A percentile compares a stretch with the other conserved stretches of the same genome.
Conservation (phyloP, 2,113 vertebrate genomes). For the Nothobranchius furzeri region DNA sequence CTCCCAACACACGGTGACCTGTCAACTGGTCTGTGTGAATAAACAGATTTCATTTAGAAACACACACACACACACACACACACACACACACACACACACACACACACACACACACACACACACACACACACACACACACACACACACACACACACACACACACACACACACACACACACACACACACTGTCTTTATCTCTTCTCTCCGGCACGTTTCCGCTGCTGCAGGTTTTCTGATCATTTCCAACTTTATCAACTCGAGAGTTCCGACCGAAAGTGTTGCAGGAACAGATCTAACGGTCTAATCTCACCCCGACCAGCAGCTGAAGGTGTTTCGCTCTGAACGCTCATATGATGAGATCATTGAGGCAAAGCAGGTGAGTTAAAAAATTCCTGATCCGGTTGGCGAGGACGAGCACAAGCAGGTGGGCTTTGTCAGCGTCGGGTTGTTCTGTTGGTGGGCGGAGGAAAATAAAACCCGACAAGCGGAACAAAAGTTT, state of each 20-base stretch:
- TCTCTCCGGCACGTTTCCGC: constrained; percentile 5
- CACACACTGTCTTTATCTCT: constrained; percentile 1
- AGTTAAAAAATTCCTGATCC: background rate
- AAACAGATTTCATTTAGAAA: constrained; percentile 18
- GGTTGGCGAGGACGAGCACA: constrained; percentile 2
- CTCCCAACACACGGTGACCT: constrained; percentile 25
- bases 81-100: constrained; percentile 18
- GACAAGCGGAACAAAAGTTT: constrained; percentile 46
- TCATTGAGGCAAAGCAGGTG: constrained; percentile 35
- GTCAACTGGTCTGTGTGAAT: constrained; percentile 31
- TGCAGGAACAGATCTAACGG: constrained; percentile 23
- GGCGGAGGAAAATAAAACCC: constrained; percentile 26
- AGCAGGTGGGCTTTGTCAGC: constrained; percentile 15
- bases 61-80: constrained; percentile 10
- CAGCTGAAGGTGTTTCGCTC: constrained; percentile 31
- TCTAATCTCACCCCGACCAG: constrained; percentile 44
- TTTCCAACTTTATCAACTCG: constrained; percentile 30
- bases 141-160: constrained; percentile 8
- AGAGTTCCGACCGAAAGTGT: constrained; percentile 26
- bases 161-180: constrained; percentile 21
- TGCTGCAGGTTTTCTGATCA: constrained; percentile 21
- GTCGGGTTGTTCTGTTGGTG: constrained; percentile 20
- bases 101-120: constrained; percentile 19
- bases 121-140: constrained; percentile 3
- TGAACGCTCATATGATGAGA: constrained; percentile 49